These are phyloP conservation scores for Gasterosteus nipponicus DNA, from an alignment of 2,113 vertebrate species.

Conservation along the genomic window DNA sequence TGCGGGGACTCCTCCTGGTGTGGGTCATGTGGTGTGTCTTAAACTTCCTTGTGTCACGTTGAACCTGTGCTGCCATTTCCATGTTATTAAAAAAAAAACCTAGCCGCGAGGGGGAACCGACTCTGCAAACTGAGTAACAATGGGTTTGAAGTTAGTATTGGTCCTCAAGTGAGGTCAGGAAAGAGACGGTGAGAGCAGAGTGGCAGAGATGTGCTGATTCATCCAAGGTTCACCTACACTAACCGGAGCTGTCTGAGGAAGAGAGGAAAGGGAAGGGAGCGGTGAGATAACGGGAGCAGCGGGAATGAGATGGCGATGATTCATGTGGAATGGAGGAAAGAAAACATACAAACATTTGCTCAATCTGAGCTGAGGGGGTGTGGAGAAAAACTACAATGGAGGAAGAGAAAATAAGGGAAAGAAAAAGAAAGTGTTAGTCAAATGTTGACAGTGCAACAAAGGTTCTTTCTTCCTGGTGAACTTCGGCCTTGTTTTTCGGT, in stretches of 20 bases:
- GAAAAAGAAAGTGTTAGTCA: constrained; percentile 45
- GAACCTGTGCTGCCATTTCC: neutral
- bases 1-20: constrained; percentile 46
- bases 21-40: constrained; percentile 26
- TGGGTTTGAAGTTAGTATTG: neutral
- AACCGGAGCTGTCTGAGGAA: constrained; percentile 56
- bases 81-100: constrained; percentile 33
- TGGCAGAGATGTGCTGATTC: constrained; percentile 60
- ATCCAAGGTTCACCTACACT: constrained; percentile 48
- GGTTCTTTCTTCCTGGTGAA: constrained; percentile 35
- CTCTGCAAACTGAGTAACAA: neutral
- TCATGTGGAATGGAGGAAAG: constrained; percentile 45
- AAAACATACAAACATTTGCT: neutral
- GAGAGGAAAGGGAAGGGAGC: constrained; percentile 41
- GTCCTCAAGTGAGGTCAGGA: constrained; percentile 33
- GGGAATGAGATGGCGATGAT: constrained; percentile 49
- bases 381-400: constrained; percentile 25
- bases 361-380: constrained; percentile 25
- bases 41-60: constrained; percentile 20
- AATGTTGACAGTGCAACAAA: constrained; percentile 61
- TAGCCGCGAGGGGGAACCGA: constrained; percentile 12
- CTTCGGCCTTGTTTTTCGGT: constrained; percentile 42
- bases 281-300: constrained; percentile 44
- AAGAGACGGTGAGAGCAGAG: constrained; percentile 24
- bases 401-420: constrained; percentile 9